A percentile compares a stretch with the other conserved stretches of the same genome.
These are phyloP conservation scores for Hypomecis punctinalis DNA, from an alignment of 2,888 invertebrate genomes.

Conservation along the genomic window DNA sequence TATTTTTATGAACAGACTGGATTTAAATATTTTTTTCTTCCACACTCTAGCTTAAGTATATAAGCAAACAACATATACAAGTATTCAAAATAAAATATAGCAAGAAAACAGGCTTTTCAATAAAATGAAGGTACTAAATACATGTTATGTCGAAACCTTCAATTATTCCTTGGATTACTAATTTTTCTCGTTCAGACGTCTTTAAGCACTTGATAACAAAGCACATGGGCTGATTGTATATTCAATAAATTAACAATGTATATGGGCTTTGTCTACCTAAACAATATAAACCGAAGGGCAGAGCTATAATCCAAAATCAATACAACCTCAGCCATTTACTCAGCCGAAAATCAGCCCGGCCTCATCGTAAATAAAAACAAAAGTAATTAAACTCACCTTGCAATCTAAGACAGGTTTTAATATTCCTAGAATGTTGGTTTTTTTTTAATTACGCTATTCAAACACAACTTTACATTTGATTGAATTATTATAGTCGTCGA, in stretches of 20 bases:
- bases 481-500: too few species aligned
- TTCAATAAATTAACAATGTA: not conserved
- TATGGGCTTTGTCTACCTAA: too few species aligned
- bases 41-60: too few species aligned
- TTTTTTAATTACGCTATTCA: too few species aligned
- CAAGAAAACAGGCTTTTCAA: too few species aligned
- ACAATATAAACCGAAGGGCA: not conserved
- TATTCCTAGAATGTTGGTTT: not conserved
- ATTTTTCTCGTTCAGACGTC: not conserved
- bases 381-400: conserved; percentile 7
- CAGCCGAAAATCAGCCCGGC: not conserved
- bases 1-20: too few species aligned
- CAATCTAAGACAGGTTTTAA: not conserved
- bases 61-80: too few species aligned
- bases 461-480: too few species aligned
- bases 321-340: not conserved
- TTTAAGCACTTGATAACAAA: not conserved
- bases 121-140: too few species aligned
- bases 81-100: too few species aligned
- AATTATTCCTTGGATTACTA: not conserved
- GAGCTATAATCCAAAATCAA: not conserved
- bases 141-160: too few species aligned
- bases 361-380: not conserved
- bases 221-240: conserved; percentile 2
- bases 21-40: too few species aligned